Evolutionary conservation across 2,113 vertebrate genomes (phyloP).

Genomic region (Bubo scandiacus): DNA sequence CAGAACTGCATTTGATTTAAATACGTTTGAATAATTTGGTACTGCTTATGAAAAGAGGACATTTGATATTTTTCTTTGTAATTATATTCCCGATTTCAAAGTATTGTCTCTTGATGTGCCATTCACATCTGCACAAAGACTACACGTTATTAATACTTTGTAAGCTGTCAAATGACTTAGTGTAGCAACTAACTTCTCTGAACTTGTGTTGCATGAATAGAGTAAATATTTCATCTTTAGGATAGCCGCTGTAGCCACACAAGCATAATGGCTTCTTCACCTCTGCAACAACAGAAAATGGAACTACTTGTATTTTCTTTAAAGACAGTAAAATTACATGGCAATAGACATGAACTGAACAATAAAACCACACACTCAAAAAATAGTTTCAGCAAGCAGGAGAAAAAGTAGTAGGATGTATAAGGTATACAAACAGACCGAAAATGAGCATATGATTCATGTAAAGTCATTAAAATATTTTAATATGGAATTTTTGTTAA

Average conservation of each 20-base stretch:
- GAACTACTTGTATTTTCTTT: neutral
- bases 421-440: neutral
- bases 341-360: neutral
- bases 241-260: neutral
- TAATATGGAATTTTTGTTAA: neutral
- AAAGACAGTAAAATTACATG: neutral
- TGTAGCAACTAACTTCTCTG: neutral
- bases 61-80: neutral
- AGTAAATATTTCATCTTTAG: neutral
- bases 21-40: conserved; percentile 47
- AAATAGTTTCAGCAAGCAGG: neutral
- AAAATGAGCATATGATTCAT: neutral
- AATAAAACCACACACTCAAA: neutral
- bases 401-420: neutral
- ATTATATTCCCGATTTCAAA: neutral
- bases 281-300: neutral
- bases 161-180: neutral
- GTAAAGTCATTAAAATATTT: neutral
- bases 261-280: neutral
- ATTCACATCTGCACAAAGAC: neutral
- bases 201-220: neutral
- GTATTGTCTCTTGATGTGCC: neutral
- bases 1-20: conserved; percentile 26
- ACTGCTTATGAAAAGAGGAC: neutral
- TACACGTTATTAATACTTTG: neutral